Base-by-base conservation (phyloP, 2,888 invertebrate species). In the Nomada hirtipes region DNA sequence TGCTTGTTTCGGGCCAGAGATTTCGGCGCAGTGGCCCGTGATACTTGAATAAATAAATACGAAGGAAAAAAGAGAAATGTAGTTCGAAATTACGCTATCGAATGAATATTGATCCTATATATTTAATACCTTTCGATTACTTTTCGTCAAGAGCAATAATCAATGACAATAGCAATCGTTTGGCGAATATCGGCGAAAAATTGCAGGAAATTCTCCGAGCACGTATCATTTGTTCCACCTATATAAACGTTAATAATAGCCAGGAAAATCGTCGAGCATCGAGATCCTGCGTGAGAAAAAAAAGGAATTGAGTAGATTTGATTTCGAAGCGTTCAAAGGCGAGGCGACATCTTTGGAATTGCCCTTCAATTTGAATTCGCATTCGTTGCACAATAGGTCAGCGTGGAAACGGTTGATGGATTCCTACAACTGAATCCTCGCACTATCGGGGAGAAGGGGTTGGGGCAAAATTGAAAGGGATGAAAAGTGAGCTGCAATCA, bases 401-500 rank as follows among this genome's bases (percentile, higher is more conserved):
- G 15, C 9, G 53, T 23, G 53, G 36, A 69, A 69, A 69, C 11
- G 44, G 55, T 23, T 44, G 68, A 69, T 57, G 18, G 26, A 69
- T 68, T 55, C 26, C 18, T 42, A 44, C 69, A 44, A 20, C 29
- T 29, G 52, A 29, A 65, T 11, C 29, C 23, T 47, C 20, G 44
- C 44, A 63, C 44, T 23, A 44, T 44, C 11, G 52, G 20, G 42
- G 9, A 20, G 53, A 20, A 9, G 53, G n/a, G 20, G 20, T 20
- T 20, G 10, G 44, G n/a, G 9, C 36, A 69, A 59, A 69, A 59
- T 59, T 57, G 69, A 59, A 69, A 69, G 44, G 26, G 69, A 42
- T 59, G 47, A 47, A 69, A 59, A 69, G 69, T 59, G 69, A 59
- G 69, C 47, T 47, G 69, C 69, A 59, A 69, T 69, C 69, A 61